Base-by-base conservation (phyloP, 2,888 invertebrate species). In the Dermolepida albohirtum region DNA sequence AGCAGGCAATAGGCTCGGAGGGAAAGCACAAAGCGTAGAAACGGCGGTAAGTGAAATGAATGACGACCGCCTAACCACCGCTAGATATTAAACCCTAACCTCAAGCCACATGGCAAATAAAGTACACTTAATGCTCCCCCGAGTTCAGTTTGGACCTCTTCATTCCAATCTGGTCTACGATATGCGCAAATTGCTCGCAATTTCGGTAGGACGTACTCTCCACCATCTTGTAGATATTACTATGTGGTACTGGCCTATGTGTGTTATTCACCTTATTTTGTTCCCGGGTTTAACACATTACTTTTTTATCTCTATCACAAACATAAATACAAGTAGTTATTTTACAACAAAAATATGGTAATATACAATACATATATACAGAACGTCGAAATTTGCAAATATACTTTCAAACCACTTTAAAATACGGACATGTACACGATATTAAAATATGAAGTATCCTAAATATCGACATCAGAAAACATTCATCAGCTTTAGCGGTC, bases 81-180 rank as follows among this genome's bases (percentile, higher is more conserved):
- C 81, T 79, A 80, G 80, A 81, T 81, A 82, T 81, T 81, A 82
- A 81, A 81, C 80, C 78, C 80, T 78, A 79, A 80, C 80, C 79
- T 77, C 79, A 74, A 77, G 78, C 79, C 81, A 76, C 81, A 79
- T 74, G 78, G 78, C 81, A 80, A 81, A 82, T 81, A 81, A 81
- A 81, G 81, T 79, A 81, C 80, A 78, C 78, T 81, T 81, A 80
- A 81, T 81, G 77, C 74, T 79, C 78, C 74, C 76, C 69, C 70
- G 76, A 76, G 74, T 75, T 74, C 74, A 72, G 70, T 71, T 67
- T 69, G 73, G 75, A 74, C 74, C 77, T 75, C 75, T 76, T 75
- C 75, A 74, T 75, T 74, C 72, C 75, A 73, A 74, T 73, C 73
- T 71, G 70, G 69, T 67, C 72, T 70, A 71, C 70, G 71, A 70